These are phyloP conservation scores for Drosophila funebris DNA, from an alignment of 1,140 invertebrate species.

Conservation along the genomic window DNA sequence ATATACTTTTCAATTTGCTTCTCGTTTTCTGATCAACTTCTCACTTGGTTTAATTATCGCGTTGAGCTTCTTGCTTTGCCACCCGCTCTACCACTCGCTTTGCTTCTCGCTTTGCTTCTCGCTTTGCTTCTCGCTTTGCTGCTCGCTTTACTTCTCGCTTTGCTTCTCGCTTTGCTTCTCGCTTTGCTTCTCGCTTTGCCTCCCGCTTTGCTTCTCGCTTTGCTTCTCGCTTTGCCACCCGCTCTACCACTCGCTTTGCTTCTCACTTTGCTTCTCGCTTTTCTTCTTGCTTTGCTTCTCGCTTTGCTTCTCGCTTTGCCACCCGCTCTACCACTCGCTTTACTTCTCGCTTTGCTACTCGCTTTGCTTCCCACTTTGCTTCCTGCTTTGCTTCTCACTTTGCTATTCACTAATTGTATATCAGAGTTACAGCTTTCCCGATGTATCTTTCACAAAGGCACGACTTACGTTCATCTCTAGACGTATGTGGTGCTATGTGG, in stretches of 20 bases:
- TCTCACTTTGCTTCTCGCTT: neutral
- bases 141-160: neutral
- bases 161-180: neutral
- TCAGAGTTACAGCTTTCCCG: neutral
- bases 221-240: neutral
- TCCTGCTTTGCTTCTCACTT: neutral
- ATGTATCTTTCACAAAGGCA: neutral
- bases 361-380: neutral
- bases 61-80: too few relatives aligned
- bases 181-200: too few relatives aligned
- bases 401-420: neutral
- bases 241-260: too few relatives aligned
- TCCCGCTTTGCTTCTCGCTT: neutral
- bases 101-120: neutral
- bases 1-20: neutral
- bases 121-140: neutral
- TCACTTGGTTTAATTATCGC: neutral
- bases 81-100: neutral
- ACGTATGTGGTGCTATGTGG: slow-evolving; percentile 13
- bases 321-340: neutral
- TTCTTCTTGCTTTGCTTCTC: neutral
- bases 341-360: neutral
- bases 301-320: neutral
- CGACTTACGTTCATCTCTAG: slow-evolving; percentile 1
- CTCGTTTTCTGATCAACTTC: neutral